These are phyloP conservation scores for Sebastes minor DNA, from an alignment of 2,797 vertebrate species.

Conservation along the genomic window DNA sequence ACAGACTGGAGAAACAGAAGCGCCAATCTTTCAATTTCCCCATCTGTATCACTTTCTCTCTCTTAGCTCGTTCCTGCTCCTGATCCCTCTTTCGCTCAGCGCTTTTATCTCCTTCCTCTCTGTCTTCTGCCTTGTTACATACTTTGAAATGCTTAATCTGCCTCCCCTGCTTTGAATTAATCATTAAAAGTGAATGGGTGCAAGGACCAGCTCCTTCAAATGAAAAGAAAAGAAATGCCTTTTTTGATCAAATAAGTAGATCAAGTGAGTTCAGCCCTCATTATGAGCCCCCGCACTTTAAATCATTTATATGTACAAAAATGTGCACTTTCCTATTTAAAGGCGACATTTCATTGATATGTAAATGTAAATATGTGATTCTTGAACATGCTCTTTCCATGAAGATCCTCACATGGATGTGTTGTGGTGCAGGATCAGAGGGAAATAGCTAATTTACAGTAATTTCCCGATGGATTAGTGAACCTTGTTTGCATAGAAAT, in stretches of 20 bases:
- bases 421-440: not conserved
- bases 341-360: not conserved
- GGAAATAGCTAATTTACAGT: constrained; percentile 45
- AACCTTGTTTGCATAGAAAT: constrained; percentile 44
- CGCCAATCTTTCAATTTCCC: constrained; percentile 31
- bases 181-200: constrained; percentile 56
- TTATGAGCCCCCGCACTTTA: not conserved
- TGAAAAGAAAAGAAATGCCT: constrained; percentile 31
- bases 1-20: constrained; percentile 52
- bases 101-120: constrained; percentile 58
- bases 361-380: constrained; percentile 17
- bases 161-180: constrained; percentile 59
- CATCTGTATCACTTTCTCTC: constrained; percentile 35
- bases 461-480: constrained; percentile 40
- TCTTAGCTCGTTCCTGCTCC: constrained; percentile 3
- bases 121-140: constrained; percentile 43
- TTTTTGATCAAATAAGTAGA: constrained; percentile 30
- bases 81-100: constrained; percentile 37
- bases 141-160: constrained; percentile 65
- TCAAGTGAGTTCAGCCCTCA: constrained; percentile 6
- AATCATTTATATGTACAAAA: constrained; percentile 27
- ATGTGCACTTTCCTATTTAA: not conserved
- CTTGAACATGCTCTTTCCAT: not conserved
- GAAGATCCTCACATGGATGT: constrained; percentile 2
- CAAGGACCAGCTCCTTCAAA: constrained; percentile 15